Evolutionary conservation across 30 jellyfish, hydroid and myxozoan species (phyloP), one percentile per base, ranked within the genome.

Genomic region (Turritopsis dohrnii): DNA sequence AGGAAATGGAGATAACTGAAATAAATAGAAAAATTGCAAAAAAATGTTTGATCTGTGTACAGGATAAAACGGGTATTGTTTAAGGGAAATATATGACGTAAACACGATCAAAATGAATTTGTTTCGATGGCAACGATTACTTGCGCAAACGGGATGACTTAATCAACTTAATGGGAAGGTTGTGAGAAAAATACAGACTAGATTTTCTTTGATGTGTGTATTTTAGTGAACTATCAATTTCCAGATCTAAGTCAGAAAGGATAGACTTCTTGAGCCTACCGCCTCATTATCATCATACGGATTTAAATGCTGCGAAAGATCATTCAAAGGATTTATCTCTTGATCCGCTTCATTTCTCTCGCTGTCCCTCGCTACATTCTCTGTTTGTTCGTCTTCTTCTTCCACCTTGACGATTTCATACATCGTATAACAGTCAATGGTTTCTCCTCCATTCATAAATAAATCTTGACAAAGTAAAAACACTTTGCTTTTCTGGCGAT

Each of bases 391-490:
- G 30, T 19, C 30, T 7, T 69, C 31, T 7, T 19, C 77, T 9
- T 75, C 60, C 18, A 9, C 66, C 22, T 30, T 29, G 17, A 82
- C 77, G 76, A 82, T 66, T 52, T 82, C 85, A 73, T 82, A 82
- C 72, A 71, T 18, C 20, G 89, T 82, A 72, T 66, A 82, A 65
- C 89, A 82, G 8, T 82, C 81, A 22, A 71, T 53, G 28, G 79
- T 25, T 25, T 60, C 85, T 29, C 87, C 89, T 23, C 74, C 85
- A 16, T 29, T 82, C 75, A 82, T 21, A 31, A 82, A 82, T 21
- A 82, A 65, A 29, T 82, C 89, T 28, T 82, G 89, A 72, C 89
- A 82, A 13, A 82, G 24, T 22, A 82, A 18, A 52, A 82, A 82
- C 30, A 41, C 83, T 16, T 53, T 23, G 0, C 66, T 1, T 26